These are phyloP conservation scores for Plebejus anna DNA, from an alignment of 2,888 invertebrate species.

Conservation along the genomic window DNA sequence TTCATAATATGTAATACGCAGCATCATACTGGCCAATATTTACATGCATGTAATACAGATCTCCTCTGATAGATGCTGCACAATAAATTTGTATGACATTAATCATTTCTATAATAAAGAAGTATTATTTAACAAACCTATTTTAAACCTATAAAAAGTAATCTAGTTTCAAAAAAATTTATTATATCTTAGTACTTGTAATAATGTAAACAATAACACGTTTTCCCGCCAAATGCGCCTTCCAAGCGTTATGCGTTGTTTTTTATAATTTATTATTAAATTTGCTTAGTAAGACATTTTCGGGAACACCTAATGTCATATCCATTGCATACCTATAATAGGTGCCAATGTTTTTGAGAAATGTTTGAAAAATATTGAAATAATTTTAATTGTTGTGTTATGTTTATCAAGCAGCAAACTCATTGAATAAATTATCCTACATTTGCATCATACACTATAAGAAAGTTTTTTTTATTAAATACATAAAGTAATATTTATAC, in stretches of 20 bases:
- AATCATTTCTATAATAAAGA: background rate
- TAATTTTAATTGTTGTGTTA: background rate
- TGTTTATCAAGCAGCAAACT: background rate
- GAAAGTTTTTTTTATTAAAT: background rate
- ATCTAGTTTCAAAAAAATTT: background rate
- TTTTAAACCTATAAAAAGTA: background rate
- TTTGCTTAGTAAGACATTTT: background rate
- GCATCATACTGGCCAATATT: background rate
- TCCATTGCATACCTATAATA: background rate
- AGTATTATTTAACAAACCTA: background rate
- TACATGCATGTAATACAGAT: background rate
- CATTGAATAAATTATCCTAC: background rate
- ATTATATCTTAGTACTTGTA: background rate
- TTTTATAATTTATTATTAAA: background rate
- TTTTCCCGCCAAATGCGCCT: conserved; percentile 15
- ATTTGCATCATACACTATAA: background rate
- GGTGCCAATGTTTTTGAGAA: background rate
- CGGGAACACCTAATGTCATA: background rate
- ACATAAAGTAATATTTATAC: no score
- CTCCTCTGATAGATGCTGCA: background rate
- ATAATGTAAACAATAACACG: background rate
- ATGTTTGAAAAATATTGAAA: background rate
- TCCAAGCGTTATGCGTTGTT: background rate
- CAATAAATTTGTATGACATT: background rate
- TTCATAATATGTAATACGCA: background rate